Base-by-base conservation (phyloP, 2,113 vertebrate species). In the Emydocephalus ijimae region DNA sequence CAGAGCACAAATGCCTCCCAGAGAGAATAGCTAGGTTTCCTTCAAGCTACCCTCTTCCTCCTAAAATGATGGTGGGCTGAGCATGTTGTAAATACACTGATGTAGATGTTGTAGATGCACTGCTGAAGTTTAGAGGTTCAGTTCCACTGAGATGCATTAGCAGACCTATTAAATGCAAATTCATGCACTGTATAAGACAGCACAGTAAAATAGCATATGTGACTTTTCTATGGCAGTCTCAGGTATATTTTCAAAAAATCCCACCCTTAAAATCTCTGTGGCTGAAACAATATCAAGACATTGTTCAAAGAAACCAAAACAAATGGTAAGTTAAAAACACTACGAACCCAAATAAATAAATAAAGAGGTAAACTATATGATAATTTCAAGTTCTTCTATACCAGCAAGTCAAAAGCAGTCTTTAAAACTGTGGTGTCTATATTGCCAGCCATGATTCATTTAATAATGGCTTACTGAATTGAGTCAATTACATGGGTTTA, bases 11-110 rank as follows among this genome's bases (percentile, higher is more conserved):
- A 39, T 88, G 8, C 57, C 85, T 94, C 45, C 96, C 85, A 34
- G 89, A 91, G 64, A 86, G 64, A 57, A 56, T 52, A 81, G 86
- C 48, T 92, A 50, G 87, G 12, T 74, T 89, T 69, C 50, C 93
- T 85, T 92, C 93, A 55, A 90, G 88, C 69, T 91, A 56, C 21
- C 89, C 64, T 56, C 88, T 74, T 20, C 92, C 74, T 87, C 56
- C 93, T 95, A 90, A 57, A 91, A 92, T 93, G 52, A 86, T 29
- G 88, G 55, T 88, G 57, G 39, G 7, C 10, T 91, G 34, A 81
- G 23, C 26, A 50, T 50, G 48, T 9, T 50, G 0, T 50, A 50
- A 9, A 50, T 50, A 50, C 48, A 50, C 8, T 50, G 48, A 50
- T 50, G 48, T 50, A 50, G 48, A 50, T 50, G 8, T 50, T 50